Evolutionary conservation across 2,113 vertebrate species (phyloP), one percentile per base, ranked within the genome.

Genomic region (Mormyrus lacerda): DNA sequence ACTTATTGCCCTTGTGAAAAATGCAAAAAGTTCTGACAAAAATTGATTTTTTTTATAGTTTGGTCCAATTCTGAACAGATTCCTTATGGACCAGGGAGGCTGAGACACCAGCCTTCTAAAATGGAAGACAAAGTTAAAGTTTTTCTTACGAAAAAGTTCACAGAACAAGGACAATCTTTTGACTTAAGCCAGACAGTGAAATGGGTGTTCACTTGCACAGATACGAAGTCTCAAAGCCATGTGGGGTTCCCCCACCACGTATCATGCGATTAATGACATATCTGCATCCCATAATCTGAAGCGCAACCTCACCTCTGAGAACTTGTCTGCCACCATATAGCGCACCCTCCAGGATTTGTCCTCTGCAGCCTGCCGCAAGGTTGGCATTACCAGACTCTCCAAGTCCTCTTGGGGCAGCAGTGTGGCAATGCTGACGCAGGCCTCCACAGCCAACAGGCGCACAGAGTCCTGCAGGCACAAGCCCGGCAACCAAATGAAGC

Each of bases 321-420:
- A 98, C 91, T 97, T 98, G 94, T 98, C 97, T 31, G 97, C 97
- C 42, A 98, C 97, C 97, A 98, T 98, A 91, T 98, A 98, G 89
- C 97, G 97, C 89, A 98, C 97, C 92, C 97, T 95, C 97, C 97
- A 98, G 85, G 97, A 98, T 91, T 98, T 98, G 91, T 98, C 97
- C 93, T 98, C 97, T 0, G 96, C 96, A 3, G 97, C 97, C 93
- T 97, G 96, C n/a, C 95, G 95, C 83, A 97, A 94, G 0, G 96
- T 96, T 87, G 97, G 97, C 97, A 97, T 97, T 69, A 97, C 97
- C 92, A 97, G 91, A 15, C 95, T 93, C 92, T 98, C 97, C 69
- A 98, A 93, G 90, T 98, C 97, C 89, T 97, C 96, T 88, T 97
- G 96, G 86, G 96, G 95, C 91, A 97, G 93, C 89, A 97, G 93